Conservation (phyloP, 2,888 invertebrate genomes). For the Tipula unca region DNA sequence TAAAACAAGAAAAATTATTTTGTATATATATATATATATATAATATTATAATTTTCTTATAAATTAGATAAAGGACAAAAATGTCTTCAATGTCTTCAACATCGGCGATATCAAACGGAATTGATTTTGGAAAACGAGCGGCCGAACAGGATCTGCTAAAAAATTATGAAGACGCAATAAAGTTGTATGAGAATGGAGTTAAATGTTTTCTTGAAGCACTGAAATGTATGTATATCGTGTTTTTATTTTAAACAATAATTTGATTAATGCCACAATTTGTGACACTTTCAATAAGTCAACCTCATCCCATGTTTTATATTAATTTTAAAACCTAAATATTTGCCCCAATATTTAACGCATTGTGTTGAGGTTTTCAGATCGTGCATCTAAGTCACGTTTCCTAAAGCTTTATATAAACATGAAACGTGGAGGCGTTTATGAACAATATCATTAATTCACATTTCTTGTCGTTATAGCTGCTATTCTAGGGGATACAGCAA, state of each 20-base stretch:
- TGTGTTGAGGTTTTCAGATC: too few relatives aligned
- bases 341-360: too few relatives aligned
- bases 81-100: not conserved
- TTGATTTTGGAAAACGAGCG: constrained; percentile 90
- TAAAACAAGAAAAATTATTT: not conserved
- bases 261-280: too few relatives aligned
- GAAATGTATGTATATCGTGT: constrained; percentile 58
- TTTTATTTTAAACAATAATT: too few relatives aligned
- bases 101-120: constrained; percentile 46
- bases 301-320: too few relatives aligned
- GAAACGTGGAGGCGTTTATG: too few relatives aligned
- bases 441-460: not conserved
- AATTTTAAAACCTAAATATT: too few relatives aligned
- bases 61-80: not conserved
- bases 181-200: constrained; percentile 88
- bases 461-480: constrained; percentile 53
- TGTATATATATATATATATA: too few relatives aligned
- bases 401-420: too few relatives aligned
- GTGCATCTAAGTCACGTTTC: too few relatives aligned
- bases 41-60: too few relatives aligned
- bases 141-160: constrained; percentile 92
- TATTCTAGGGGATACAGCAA: constrained; percentile 85
- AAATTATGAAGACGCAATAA: constrained; percentile 86
- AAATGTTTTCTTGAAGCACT: constrained; percentile 96
- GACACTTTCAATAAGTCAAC: too few relatives aligned